Conservation (phyloP, 2,888 invertebrate genomes). For the Cataglyphis cursor region DNA sequence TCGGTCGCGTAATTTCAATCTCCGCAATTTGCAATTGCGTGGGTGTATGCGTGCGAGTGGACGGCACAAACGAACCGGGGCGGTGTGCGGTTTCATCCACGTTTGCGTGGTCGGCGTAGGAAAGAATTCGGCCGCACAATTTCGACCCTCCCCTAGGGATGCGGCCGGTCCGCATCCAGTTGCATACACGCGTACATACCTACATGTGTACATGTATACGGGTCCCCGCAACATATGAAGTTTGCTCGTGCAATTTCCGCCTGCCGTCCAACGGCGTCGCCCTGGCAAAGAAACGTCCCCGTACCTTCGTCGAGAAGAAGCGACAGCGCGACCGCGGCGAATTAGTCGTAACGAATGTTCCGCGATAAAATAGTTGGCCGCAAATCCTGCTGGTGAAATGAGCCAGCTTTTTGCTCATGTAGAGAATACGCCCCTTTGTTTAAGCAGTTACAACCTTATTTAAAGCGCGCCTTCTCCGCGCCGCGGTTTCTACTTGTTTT, state of each 20-base stretch:
- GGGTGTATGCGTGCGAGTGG: not conserved
- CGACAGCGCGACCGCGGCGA: constrained; percentile 37
- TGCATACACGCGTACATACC: not conserved
- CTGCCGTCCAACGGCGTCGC: constrained; percentile 1
- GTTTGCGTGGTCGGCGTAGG: constrained; percentile 47
- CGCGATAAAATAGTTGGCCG: constrained; percentile 46
- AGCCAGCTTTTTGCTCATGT: constrained; percentile 20
- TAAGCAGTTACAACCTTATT: constrained; percentile 52
- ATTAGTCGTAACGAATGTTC: constrained; percentile 54
- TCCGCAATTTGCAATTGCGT: constrained; percentile 51
- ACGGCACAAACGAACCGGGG: constrained; percentile 26
- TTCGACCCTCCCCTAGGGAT: constrained; percentile 30
- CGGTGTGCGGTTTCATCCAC: constrained; percentile 45
- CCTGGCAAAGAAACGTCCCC: constrained; percentile 20
- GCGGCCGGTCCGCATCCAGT: constrained; percentile 21
- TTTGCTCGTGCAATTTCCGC: constrained; percentile 39
- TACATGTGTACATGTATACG: no score
- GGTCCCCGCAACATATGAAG: constrained; percentile 30
- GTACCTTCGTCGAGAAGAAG: constrained; percentile 25
- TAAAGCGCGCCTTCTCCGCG: constrained; percentile 36
- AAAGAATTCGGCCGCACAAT: constrained; percentile 43
- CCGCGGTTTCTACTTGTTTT: not conserved
- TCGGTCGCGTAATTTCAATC: constrained; percentile 56
- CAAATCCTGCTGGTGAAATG: constrained; percentile 48
- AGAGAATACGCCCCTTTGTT: constrained; percentile 44